phyloP scores from a whole-genome alignment of 2,797 vertebrate species.

The Tachyglossus aculeatus region DNA sequence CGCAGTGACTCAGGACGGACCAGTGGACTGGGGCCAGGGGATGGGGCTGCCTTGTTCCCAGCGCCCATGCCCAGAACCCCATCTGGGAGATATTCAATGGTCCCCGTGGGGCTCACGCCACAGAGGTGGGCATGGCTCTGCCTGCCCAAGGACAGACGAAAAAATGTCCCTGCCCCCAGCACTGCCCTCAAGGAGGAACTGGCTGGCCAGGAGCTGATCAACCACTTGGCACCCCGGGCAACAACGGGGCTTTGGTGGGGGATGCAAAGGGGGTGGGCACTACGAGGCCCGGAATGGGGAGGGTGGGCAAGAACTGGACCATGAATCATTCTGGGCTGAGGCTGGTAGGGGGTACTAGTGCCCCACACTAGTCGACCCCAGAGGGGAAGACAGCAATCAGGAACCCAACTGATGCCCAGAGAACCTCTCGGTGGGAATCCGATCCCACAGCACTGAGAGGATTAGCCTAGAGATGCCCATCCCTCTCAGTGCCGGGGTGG shows the following conservation, averaged over 20 bases:
- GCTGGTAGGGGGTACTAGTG: too few species aligned
- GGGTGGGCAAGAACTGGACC: too few species aligned
- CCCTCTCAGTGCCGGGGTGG: neutral
- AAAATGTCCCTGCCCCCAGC: too few species aligned
- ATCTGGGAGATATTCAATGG: neutral
- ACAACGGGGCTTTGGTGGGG: too few species aligned
- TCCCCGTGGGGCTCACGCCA: neutral
- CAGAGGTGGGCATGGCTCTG: neutral
- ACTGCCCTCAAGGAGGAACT: neutral
- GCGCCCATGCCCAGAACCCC: neutral
- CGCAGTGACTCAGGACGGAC: neutral
- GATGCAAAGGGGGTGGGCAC: neutral
- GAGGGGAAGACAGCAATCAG: rapidly evolving
- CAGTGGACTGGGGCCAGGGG: neutral
- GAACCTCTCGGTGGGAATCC: neutral
- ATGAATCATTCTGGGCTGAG: too few species aligned
- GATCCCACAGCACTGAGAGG: neutral
- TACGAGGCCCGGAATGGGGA: neutral
- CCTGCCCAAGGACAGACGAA: too few species aligned
- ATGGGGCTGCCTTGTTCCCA: too few species aligned
- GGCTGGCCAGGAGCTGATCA: too few species aligned
- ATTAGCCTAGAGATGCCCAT: too few species aligned
- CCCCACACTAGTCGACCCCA: too few species aligned
- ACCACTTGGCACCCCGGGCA: too few species aligned
- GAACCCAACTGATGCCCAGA: neutral